Evolutionary conservation across 2,888 invertebrate genomes (phyloP).

Genomic region (Tipula confusa): DNA sequence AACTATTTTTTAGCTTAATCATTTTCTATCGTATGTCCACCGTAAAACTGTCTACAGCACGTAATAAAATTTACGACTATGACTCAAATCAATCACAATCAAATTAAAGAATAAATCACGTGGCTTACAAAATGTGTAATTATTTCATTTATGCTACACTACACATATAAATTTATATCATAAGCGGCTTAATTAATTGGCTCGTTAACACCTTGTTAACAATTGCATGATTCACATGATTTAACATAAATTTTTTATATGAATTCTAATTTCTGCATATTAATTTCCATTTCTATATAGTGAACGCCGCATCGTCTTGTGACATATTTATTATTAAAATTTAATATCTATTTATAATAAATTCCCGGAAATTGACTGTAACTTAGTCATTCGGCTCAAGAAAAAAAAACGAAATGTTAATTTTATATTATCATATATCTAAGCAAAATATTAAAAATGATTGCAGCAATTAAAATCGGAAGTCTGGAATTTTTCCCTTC

Average conservation of each 20-base stretch:
- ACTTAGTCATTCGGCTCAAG: neutral
- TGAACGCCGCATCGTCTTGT: neutral
- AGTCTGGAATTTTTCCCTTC: conserved; percentile 5
- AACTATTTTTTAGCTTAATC: too few species aligned
- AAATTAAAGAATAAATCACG: neutral
- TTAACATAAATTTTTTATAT: neutral
- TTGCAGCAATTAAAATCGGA: neutral
- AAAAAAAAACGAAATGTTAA: neutral
- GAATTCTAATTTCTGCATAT: neutral
- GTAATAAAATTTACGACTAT: neutral
- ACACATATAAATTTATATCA: neutral
- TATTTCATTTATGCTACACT: neutral
- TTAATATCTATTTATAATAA: neutral
- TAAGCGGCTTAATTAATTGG: neutral
- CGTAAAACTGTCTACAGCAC: neutral
- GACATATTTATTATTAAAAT: neutral
- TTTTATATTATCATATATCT: neutral
- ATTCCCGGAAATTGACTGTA: neutral
- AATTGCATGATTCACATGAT: neutral
- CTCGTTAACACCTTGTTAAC: neutral
- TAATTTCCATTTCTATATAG: neutral
- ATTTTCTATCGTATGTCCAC: too few species aligned
- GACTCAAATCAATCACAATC: neutral
- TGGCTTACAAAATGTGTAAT: neutral
- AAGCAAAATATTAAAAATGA: conserved; percentile 12